Evolutionary conservation across 2,113 vertebrate genomes (phyloP), one percentile per base, ranked within the genome.

Genomic region (Misgurnus anguillicaudatus): DNA sequence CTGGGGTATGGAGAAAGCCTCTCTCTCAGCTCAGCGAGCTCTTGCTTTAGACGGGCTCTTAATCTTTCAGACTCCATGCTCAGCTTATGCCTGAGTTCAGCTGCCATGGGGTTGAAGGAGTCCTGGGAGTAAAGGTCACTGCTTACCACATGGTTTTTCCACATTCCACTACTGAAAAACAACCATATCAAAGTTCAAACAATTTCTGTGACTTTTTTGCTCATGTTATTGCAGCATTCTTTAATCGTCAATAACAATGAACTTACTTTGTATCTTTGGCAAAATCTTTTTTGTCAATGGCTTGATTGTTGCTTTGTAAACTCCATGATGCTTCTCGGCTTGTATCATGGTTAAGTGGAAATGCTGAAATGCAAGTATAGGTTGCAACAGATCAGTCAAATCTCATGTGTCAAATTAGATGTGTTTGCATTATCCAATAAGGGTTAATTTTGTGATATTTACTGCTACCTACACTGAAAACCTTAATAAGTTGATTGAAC

Each of bases 11-110:
- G 92, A 47, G 92, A 91, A 57, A 98, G 84, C 55, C 91, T 92
- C 11, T 82, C 64, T 21, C 83, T 77, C 78, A 98, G 90, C 82
- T 94, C 91, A 0, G 90, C 85, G 83, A 98, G 89, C 89, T 98
- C 94, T 11, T 91, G 87, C 68, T 90, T 90, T 67, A 98, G 82
- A 17, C 89, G 91, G 5, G 78, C 83, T 1, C 91, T 88, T 82
- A 95, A 87, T 0, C 88, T 80, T 51, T 82, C 93, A 0, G 92
- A 85, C 80, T 95, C 94, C 7, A 82, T 73, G 24, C 73, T 77
- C n/a, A 92, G 87, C 81, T 78, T 89, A 0, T 57, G 86, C 38
- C 85, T 89, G 61, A 85, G 80, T 57, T 80, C 88, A 0, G 73
- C 73, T 55, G 36, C 57, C n/a, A 94, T 74, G 0, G 92, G 89